These are phyloP conservation scores for Tachina lurida DNA, from an alignment of 2,888 invertebrate genomes.

Conservation along the genomic window DNA sequence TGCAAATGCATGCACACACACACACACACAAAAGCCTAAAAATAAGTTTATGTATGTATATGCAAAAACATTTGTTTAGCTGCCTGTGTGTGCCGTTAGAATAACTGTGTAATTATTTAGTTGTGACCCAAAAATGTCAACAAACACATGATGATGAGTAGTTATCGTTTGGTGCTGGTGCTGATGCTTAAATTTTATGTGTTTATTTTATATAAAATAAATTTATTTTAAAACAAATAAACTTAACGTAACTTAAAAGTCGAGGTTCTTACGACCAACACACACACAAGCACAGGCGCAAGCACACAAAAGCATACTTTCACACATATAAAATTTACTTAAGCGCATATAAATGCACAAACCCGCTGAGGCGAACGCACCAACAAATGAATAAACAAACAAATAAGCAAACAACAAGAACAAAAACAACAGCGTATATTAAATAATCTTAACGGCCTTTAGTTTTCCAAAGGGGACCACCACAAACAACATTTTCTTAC, in stretches of 20 bases:
- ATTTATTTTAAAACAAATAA: constrained; percentile 18
- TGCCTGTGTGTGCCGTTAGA: background rate
- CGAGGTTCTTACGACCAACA: constrained; percentile 23
- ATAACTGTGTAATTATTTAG: constrained; percentile 69
- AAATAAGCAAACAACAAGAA: background rate
- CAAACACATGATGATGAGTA: constrained; percentile 67
- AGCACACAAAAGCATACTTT: too few relatives aligned
- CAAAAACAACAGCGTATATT: background rate
- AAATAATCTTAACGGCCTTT: constrained; percentile 38
- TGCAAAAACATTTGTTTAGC: background rate
- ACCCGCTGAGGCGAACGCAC: background rate
- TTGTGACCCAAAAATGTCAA: constrained; percentile 70
- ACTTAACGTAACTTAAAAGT: constrained; percentile 43
- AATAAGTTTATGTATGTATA: too few relatives aligned
- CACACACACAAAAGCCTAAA: background rate
- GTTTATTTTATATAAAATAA: constrained; percentile 50
- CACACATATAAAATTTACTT: background rate
- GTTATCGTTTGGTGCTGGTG: constrained; percentile 57
- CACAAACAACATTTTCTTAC: constrained; percentile 32
- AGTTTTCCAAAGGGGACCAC: constrained; percentile 10
- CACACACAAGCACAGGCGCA: background rate
- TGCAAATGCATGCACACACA: background rate
- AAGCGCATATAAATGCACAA: background rate
- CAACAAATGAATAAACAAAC: constrained; percentile 7
- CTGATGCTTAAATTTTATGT: constrained; percentile 53